These are phyloP conservation scores for Glaucidium brasilianum DNA, from an alignment of 2,113 vertebrate species.

Conservation along the genomic window DNA sequence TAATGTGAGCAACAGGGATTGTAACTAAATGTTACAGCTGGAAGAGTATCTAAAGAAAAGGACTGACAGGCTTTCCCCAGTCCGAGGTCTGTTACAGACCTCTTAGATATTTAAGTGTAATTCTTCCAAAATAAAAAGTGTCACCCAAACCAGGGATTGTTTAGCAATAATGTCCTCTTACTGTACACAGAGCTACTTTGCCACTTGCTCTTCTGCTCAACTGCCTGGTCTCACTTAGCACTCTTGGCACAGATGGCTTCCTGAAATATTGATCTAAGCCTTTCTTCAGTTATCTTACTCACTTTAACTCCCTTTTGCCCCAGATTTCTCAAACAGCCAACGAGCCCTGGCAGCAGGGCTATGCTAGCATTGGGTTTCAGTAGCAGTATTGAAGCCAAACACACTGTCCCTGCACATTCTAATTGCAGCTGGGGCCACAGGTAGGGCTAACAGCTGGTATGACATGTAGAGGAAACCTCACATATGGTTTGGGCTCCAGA, in stretches of 20 bases:
- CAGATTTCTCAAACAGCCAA: not conserved
- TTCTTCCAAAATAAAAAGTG: not conserved
- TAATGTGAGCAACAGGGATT: not conserved
- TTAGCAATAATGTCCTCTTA: not conserved
- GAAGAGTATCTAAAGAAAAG: not conserved
- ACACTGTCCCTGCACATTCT: fast-evolving
- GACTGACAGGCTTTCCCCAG: not conserved
- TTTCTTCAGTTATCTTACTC: not conserved
- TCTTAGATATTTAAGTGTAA: not conserved
- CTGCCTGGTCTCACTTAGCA: not conserved
- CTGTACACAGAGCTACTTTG: not conserved
- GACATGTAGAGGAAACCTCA: not conserved
- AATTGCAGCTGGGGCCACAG: not conserved
- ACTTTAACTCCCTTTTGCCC: not conserved
- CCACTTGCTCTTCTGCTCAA: fast-evolving
- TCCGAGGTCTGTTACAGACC: fast-evolving
- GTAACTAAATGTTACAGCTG: too few relatives aligned
- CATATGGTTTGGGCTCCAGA: not conserved
- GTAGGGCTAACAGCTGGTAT: not conserved
- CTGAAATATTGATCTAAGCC: not conserved
- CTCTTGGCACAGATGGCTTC: not conserved
- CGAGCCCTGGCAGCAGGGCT: not conserved
- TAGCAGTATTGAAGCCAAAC: not conserved
- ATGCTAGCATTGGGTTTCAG: not conserved
- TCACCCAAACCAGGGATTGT: not conserved